Conservation (phyloP, 1,140 invertebrate genomes). For the Ectropis grisescens region DNA sequence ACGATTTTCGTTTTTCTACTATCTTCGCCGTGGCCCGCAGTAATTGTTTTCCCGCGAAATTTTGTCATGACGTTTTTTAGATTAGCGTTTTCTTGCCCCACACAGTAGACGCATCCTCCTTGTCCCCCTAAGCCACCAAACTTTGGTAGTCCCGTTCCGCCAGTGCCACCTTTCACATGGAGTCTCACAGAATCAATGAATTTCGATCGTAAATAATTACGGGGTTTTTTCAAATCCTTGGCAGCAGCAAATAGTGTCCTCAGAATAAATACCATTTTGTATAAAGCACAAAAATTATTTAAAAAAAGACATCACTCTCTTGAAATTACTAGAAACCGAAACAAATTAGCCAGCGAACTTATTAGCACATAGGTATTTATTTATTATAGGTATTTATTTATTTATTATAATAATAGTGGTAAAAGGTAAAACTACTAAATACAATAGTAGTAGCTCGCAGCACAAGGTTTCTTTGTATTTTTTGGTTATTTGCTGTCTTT, state of each 20-base stretch:
- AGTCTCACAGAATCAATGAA: conserved; percentile 84
- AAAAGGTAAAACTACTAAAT: too few relatives aligned
- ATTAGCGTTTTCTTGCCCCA: conserved; percentile 75
- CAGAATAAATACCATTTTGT: conserved; percentile 41
- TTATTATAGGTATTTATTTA: too few relatives aligned
- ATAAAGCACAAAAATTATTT: too few relatives aligned
- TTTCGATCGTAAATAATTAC: conserved; percentile 49
- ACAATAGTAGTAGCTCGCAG: too few relatives aligned
- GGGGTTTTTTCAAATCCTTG: conserved; percentile 44
- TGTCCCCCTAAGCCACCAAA: conserved; percentile 89
- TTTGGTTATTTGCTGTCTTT: too few relatives aligned
- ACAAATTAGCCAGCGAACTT: too few relatives aligned
- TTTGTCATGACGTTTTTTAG: conserved; percentile 71
- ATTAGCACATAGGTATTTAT: too few relatives aligned
- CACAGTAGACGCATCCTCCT: conserved; percentile 85
- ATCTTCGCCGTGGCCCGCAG: conserved; percentile 76
- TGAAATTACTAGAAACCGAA: too few relatives aligned
- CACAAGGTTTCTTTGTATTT: too few relatives aligned
- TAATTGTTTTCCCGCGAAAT: conserved; percentile 72
- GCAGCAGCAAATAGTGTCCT: conserved; percentile 26
- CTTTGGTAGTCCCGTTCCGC: conserved; percentile 79
- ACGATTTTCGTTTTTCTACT: conserved; percentile 81
- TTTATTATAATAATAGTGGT: too few relatives aligned
- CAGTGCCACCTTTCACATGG: conserved; percentile 81
- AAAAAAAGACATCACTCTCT: too few relatives aligned